A percentile compares a stretch with the other conserved stretches of the same genome.
Evolutionary conservation across 2,113 vertebrate species (phyloP).

Genomic region (Ardeotis arabs): DNA sequence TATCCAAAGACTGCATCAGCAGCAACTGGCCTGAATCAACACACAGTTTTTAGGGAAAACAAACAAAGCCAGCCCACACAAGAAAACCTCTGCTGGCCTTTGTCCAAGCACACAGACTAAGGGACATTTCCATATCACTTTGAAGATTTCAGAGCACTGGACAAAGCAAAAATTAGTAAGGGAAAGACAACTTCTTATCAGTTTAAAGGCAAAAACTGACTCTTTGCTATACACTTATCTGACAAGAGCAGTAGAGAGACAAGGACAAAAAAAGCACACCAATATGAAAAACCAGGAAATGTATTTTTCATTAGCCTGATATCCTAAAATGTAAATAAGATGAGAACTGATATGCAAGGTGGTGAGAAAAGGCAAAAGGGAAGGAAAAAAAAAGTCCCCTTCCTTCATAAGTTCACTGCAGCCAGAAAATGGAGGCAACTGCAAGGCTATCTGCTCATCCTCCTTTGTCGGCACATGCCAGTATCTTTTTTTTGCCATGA

Average conservation of each 20-base stretch:
- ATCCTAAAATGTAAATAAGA: not conserved
- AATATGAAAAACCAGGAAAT: not conserved
- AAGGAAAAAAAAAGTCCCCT: not conserved
- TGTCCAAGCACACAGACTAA: not conserved
- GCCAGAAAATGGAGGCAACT: not conserved
- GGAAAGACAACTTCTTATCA: not conserved
- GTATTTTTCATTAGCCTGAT: not conserved
- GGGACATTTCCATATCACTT: not conserved
- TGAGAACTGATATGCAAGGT: not conserved
- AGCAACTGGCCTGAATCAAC: conserved; percentile 14
- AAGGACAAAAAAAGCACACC: not conserved
- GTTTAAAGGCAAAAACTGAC: not conserved
- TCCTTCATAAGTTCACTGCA: not conserved
- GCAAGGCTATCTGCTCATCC: not conserved
- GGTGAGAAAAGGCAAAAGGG: not conserved
- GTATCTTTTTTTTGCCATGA: not conserved
- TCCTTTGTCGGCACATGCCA: fast-evolving
- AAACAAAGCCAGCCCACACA: conserved; percentile 25
- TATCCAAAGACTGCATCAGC: not conserved
- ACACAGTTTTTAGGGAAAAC: conserved; percentile 27
- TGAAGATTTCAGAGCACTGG: not conserved
- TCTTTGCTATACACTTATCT: not conserved
- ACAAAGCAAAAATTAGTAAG: not conserved
- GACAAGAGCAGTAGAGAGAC: not conserved
- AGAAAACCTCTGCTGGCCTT: conserved; percentile 20